A percentile compares a stretch with the other conserved stretches of the same genome.
These are phyloP conservation scores for Tragelaphus eurycerus DNA, from an alignment of 2,797 vertebrate species.

Conservation along the genomic window DNA sequence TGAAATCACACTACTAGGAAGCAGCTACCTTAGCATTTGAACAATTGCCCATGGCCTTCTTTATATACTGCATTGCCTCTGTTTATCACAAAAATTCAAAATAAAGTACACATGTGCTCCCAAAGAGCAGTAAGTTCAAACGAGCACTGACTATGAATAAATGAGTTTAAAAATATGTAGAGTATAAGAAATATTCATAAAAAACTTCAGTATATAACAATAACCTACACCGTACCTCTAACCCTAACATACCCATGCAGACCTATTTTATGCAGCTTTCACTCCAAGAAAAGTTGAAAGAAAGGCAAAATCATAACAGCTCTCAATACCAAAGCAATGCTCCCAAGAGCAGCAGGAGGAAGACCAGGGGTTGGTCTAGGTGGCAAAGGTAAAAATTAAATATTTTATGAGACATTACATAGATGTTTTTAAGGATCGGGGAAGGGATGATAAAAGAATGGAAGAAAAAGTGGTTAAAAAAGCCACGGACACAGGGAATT, in stretches of 20 bases:
- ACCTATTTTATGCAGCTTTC: neutral
- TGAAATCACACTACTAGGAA: neutral
- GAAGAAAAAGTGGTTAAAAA: neutral
- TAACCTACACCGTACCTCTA: neutral
- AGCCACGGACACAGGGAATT: neutral
- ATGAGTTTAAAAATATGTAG: neutral
- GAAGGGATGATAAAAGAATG: neutral
- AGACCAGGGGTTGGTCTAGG: neutral
- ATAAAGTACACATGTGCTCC: neutral
- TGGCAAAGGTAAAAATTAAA: neutral
- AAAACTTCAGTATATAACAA: neutral
- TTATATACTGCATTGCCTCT: neutral
- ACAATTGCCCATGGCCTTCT: slow-evolving; percentile 10
- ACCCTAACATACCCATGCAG: neutral
- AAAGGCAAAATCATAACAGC: neutral
- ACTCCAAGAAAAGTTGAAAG: slow-evolving; percentile 36
- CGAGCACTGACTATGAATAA: neutral
- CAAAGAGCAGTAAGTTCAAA: neutral
- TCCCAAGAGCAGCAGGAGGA: neutral
- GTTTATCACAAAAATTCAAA: slow-evolving; percentile 17
- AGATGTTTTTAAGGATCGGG: neutral
- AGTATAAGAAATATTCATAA: neutral
- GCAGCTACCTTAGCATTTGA: neutral
- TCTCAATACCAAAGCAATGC: neutral
- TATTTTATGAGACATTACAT: slow-evolving; percentile 19